Evolutionary conservation across 2,888 invertebrate genomes (phyloP).

Genomic region (Phortica okadai): DNA sequence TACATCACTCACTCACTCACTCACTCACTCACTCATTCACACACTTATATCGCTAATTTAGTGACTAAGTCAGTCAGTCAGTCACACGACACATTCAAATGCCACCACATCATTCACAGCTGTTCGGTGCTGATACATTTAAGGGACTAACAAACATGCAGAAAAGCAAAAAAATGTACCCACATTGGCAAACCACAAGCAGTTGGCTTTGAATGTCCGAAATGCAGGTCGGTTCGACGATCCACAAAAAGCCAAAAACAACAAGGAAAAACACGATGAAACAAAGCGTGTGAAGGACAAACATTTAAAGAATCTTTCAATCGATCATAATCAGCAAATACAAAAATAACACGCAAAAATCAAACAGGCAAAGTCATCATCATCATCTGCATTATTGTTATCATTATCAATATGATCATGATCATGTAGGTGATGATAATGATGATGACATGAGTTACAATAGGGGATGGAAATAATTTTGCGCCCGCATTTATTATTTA

Average conservation of each 20-base stretch:
- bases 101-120: background rate
- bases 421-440: background rate
- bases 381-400: slow-evolving; percentile 35
- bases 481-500: background rate
- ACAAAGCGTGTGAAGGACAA: background rate
- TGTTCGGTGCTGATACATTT: background rate
- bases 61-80: too few relatives aligned
- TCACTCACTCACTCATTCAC: too few relatives aligned
- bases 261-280: too few relatives aligned
- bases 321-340: background rate
- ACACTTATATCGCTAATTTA: too few relatives aligned
- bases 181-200: too few relatives aligned
- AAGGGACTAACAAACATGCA: too few relatives aligned
- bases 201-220: too few relatives aligned
- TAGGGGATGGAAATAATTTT: background rate
- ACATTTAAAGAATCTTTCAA: background rate
- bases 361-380: background rate
- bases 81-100: background rate
- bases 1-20: too few relatives aligned
- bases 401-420: slow-evolving; percentile 8
- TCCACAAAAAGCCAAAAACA: too few relatives aligned
- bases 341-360: background rate
- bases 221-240: too few relatives aligned
- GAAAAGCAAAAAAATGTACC: too few relatives aligned
- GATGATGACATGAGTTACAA: background rate